Conservation (phyloP, 2,113 vertebrate species). For the Cyphomyrus discorhynchus region DNA sequence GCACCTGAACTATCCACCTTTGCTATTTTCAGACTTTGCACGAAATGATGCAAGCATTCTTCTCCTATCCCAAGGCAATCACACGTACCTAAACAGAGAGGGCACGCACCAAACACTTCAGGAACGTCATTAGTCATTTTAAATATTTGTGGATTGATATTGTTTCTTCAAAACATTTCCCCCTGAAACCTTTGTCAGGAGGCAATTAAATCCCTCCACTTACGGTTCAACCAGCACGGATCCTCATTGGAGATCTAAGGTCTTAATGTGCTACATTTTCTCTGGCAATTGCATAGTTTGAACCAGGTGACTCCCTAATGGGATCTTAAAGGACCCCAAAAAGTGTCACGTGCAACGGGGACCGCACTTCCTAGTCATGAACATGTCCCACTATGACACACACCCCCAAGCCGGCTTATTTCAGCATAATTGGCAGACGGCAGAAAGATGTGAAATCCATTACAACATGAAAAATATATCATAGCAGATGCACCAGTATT, state of each 20-base stretch:
- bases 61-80: neutral
- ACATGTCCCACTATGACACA: no score
- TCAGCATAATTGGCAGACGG: neutral
- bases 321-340: neutral
- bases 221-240: neutral
- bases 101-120: neutral
- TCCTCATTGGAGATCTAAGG: neutral
- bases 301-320: neutral
- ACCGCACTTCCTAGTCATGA: no score
- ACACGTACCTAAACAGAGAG: neutral
- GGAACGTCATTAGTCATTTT: neutral
- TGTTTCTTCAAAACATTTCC: neutral
- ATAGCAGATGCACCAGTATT: neutral
- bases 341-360: neutral
- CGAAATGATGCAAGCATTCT: neutral
- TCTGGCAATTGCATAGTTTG: neutral
- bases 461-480: neutral
- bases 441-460: neutral
- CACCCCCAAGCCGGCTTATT: neutral
- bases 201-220: neutral
- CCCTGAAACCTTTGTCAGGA: neutral
- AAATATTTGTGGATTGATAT: neutral
- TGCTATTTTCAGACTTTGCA: neutral
- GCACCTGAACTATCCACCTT: no score
- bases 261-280: neutral